These are phyloP conservation scores for Crocidura indochinensis DNA, from an alignment of 2,797 vertebrate species.

Conservation along the genomic window DNA sequence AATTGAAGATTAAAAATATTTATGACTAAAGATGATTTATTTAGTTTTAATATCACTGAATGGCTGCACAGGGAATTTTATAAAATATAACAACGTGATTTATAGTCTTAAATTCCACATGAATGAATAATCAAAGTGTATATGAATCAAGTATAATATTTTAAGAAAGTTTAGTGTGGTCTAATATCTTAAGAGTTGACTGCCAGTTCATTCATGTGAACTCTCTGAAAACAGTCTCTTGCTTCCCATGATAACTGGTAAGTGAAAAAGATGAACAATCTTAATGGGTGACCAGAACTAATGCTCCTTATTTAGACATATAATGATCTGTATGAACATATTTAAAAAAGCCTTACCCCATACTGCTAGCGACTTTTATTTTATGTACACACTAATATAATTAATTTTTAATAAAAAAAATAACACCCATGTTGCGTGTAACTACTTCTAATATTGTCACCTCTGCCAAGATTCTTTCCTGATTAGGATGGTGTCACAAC, in stretches of 20 bases:
- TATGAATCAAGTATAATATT: conserved; percentile 78
- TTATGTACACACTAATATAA: not conserved
- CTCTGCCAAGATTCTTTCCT: not conserved
- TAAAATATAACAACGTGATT: conserved; percentile 77
- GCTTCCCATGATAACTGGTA: not conserved
- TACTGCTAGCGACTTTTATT: not conserved
- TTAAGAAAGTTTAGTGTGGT: conserved; percentile 74
- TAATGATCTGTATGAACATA: conserved; percentile 13
- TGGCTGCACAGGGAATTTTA: conserved; percentile 68
- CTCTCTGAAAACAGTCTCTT: conserved; percentile 54
- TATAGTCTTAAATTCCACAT: conserved; percentile 79
- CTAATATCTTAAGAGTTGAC: conserved; percentile 58
- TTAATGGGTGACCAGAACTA: not conserved
- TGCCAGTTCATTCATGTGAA: conserved; percentile 66
- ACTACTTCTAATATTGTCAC: not conserved
- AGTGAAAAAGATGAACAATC: not conserved
- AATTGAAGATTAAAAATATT: conserved; percentile 77
- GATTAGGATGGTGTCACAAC: conserved; percentile 45
- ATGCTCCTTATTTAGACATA: conserved; percentile 6
- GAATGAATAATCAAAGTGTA: conserved; percentile 77
- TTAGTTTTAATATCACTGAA: conserved; percentile 78
- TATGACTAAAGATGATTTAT: conserved; percentile 79
- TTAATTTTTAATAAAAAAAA: conserved; percentile 51
- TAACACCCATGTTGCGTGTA: not conserved
- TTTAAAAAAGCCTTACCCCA: not conserved